Base-by-base conservation (phyloP, 1,140 invertebrate genomes). In the Atta colombica region DNA sequence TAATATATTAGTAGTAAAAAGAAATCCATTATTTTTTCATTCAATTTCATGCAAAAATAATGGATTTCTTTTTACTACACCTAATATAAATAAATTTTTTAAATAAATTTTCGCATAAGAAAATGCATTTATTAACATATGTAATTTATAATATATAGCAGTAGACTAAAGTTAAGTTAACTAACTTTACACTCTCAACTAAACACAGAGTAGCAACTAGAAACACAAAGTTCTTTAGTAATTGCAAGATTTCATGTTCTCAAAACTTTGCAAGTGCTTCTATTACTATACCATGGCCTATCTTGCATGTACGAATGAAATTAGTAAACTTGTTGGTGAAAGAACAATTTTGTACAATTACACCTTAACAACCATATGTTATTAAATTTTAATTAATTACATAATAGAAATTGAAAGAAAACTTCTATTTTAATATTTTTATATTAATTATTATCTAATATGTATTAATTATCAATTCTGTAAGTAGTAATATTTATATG, bases 241-340 rank as follows among this genome's bases (percentile, higher is more conserved):
- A 84, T 28, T 61, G 55, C 25, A 49, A 18, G n/a, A 21, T n/a
- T n/a, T 31, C 3, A 63, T 51, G 80, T 75, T 72, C 69, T 61
- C 80, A 51, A 60, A 82, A 84, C 69, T 84, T 84, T 18, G 28
- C 39, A 61, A 75, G 80, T 75, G 80, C 69, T n/a, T 49, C 14
- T 72, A 4, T 39, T 51, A 35, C 6, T 61, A 16, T 60, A 16
- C 25, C 28, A 39, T 25, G 10, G 53, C 21, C n/a, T 61, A 49
- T 84, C 39, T 39, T 84, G 12, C 3, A 61, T 35, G 45, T 60
- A 49, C 28, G 14, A 75, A 49, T 45, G 18, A 75, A 16, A 75
- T 74, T 61, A 74, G 10, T 81, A 1, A 31, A 82, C 25, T 61
- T 45, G 39, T 39, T 63, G 10, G 0, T 4, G 8, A 63, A 84